A percentile compares a stretch with the other conserved stretches of the same genome.
These are phyloP conservation scores for Arrhopalites spinosus DNA, from an alignment of 2,888 invertebrate species.

Conservation along the genomic window DNA sequence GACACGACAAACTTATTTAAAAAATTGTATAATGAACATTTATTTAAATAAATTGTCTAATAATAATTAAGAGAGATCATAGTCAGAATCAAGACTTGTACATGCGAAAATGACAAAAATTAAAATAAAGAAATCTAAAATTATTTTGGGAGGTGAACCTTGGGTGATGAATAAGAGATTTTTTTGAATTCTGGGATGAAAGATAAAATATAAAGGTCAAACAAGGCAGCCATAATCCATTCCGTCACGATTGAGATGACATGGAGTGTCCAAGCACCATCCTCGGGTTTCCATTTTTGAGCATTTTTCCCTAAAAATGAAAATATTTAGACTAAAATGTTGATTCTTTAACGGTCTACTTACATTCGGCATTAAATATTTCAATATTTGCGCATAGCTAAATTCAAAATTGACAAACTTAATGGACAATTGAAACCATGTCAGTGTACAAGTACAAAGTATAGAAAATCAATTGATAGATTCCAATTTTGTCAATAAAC, in stretches of 20 bases:
- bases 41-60: too few species aligned
- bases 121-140: too few species aligned
- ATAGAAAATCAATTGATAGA: not conserved
- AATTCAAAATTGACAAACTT: too few species aligned
- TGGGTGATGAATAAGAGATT: conserved; percentile 65
- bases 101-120: too few species aligned
- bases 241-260: conserved; percentile 69
- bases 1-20: too few species aligned
- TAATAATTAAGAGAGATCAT: too few species aligned
- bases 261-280: conserved; percentile 69
- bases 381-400: too few species aligned
- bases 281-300: not conserved
- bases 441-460: not conserved
- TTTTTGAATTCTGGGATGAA: conserved; percentile 70
- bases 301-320: not conserved
- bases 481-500: not conserved
- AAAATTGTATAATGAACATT: too few species aligned
- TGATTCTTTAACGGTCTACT: too few species aligned
- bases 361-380: too few species aligned
- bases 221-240: conserved; percentile 69
- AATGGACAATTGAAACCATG: not conserved
- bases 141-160: conserved; percentile 56
- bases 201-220: conserved; percentile 68
- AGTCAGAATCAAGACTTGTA: too few species aligned
- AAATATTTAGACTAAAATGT: not conserved